Evolutionary conservation across 2,113 vertebrate species (phyloP).

Genomic region (Ammospiza caudacuta): DNA sequence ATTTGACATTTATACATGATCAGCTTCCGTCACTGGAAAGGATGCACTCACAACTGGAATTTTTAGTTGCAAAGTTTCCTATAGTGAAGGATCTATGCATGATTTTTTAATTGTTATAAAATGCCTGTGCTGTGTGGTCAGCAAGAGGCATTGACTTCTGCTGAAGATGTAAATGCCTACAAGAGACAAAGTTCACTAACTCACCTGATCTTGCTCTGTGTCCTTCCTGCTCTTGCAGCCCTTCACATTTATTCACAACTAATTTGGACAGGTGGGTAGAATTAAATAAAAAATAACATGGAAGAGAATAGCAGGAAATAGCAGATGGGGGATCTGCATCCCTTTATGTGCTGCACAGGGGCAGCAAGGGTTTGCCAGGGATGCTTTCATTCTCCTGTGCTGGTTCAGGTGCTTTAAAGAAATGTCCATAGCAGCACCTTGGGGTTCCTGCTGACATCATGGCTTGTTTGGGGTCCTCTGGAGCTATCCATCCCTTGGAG

Average conservation of each 20-base stretch:
- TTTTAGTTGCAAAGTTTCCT: neutral
- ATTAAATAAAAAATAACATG: neutral
- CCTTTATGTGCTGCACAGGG: accelerated
- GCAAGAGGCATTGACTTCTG: neutral
- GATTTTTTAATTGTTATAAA: neutral
- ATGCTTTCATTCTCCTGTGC: neutral
- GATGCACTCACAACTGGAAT: neutral
- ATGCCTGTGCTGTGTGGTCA: neutral
- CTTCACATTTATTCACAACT: neutral
- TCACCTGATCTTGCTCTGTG: neutral
- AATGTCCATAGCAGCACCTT: neutral
- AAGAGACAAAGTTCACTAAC: neutral
- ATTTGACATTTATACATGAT: neutral
- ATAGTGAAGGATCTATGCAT: neutral
- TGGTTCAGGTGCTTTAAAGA: neutral
- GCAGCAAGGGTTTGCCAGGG: neutral
- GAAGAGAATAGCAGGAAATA: neutral
- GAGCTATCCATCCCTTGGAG: neutral
- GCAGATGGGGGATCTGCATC: neutral
- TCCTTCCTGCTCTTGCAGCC: neutral
- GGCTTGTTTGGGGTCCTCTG: neutral
- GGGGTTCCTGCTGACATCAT: neutral
- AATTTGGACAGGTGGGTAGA: neutral
- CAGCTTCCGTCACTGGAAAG: neutral
- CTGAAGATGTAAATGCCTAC: neutral